Base-by-base conservation (phyloP, 2,113 vertebrate genomes). In the Xyrauchen texanus region DNA sequence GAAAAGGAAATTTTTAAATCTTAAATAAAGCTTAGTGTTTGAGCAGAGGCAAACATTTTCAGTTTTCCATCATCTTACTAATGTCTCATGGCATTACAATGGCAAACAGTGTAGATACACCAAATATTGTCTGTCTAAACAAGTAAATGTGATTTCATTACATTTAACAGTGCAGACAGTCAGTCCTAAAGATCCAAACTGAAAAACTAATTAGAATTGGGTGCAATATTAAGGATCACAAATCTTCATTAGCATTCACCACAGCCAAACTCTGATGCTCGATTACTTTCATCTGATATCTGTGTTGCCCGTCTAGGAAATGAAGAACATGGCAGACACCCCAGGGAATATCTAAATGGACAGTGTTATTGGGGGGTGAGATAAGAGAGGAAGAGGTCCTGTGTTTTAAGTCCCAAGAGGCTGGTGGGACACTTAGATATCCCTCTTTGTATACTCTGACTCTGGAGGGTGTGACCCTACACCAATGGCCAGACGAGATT, bases 391-490 rank as follows among this genome's bases (percentile, higher is more conserved):
- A 85, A 68, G 67, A 34, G 45, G 51, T 46, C 53, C 45, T 68
- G 71, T n/a, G 68, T 73, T 80, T 69, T 44, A 7, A 58, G 47
- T 45, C 76, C 47, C 70, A 60, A 8, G 58, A 82, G 6, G 69
- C 66, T 76, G 77, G 68, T 84, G 69, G 61, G 78, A 74, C 42
- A 52, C 74, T 81, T 64, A 82, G 82, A 79, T 85, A 78, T 74
- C 63, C 8, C 68, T 80, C 83, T 87, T 79, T 66, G 63, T 66
- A 88, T 89, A 73, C 78, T 78, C 74, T 4, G 49, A 16, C 46
- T 63, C 79, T 77, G 70, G 87, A 88, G 82, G 78, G 16, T 66
- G 83, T 87, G 82, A 75, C 58, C 71, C 57, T 61, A 77, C 53
- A 68, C 51, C 55, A 68, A 42, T 21, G 8, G 13, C 16, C 76